Percentiles rank a stretch among this genome's conserved stretches.
Evolutionary conservation across 2,888 invertebrate genomes (phyloP).

Genomic region (Drosophila mimetica): DNA sequence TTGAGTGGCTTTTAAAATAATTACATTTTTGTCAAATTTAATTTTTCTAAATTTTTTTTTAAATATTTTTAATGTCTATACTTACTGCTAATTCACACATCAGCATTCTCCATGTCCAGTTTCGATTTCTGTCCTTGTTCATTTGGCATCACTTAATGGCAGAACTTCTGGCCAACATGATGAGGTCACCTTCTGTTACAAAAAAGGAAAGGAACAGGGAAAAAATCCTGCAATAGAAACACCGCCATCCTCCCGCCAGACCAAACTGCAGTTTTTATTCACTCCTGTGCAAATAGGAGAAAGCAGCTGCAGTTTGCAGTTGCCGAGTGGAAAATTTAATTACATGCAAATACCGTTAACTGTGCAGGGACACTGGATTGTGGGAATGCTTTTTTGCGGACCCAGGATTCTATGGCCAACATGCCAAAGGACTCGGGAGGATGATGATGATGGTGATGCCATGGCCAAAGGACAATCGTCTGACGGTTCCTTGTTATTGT

Average conservation of each 20-base stretch:
- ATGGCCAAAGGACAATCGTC: constrained; percentile 45
- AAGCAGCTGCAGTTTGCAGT: constrained; percentile 64
- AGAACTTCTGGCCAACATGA: constrained; percentile 48
- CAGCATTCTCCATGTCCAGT: constrained; percentile 2
- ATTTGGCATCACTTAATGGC: constrained; percentile 57
- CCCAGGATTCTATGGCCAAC: constrained; percentile 16
- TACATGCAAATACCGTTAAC: constrained; percentile 81
- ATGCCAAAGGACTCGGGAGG: constrained; percentile 33
- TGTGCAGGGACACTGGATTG: constrained; percentile 31
- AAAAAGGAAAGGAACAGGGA: constrained; percentile 39
- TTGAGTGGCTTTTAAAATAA: no score
- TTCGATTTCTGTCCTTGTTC: constrained; percentile 18
- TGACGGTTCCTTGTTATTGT: constrained; percentile 42
- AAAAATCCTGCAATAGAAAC: constrained; percentile 8
- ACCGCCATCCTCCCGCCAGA: constrained; percentile 14
- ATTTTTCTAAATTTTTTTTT: no score
- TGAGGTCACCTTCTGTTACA: constrained; percentile 44
- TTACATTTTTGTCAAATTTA: no score
- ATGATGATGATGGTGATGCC: constrained; percentile 20
- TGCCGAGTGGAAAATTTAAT: constrained; percentile 79
- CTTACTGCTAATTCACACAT: neutral
- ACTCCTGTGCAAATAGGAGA: constrained; percentile 60
- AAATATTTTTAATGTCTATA: neutral
- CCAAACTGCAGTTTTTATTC: constrained; percentile 27
- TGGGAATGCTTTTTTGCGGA: constrained; percentile 6